Percentiles rank a stretch among this genome's conserved stretches.
These are phyloP conservation scores for Tetraneura akinire DNA, from an alignment of 1,140 invertebrate genomes.

Conservation along the genomic window DNA sequence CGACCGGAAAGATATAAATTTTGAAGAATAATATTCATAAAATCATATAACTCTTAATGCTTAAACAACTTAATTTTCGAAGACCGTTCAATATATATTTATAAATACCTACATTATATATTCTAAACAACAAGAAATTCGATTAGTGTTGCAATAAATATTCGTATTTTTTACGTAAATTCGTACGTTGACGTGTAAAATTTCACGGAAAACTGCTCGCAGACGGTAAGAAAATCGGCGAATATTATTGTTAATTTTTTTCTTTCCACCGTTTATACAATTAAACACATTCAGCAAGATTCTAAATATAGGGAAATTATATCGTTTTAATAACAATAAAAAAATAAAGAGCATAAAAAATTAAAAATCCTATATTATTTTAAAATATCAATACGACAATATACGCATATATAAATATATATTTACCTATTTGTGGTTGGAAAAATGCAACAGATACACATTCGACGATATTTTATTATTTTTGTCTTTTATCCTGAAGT, in stretches of 20 bases:
- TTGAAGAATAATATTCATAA: too few relatives aligned
- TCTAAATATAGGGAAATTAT: background rate
- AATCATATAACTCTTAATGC: too few relatives aligned
- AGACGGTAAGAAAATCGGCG: background rate
- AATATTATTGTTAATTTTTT: too few relatives aligned
- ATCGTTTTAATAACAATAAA: background rate
- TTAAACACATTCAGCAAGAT: conserved; percentile 17
- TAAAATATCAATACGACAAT: background rate
- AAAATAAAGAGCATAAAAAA: background rate
- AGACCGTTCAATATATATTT: background rate
- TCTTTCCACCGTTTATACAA: background rate
- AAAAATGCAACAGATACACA: too few relatives aligned
- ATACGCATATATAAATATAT: too few relatives aligned
- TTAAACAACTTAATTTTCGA: background rate
- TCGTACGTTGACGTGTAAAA: background rate
- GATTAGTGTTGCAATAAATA: conserved; percentile 28
- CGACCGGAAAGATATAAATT: conserved; percentile 4
- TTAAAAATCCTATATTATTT: background rate
- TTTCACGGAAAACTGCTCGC: conserved; percentile 7
- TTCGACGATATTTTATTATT: too few relatives aligned
- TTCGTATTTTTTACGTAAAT: background rate
- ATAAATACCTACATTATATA: too few relatives aligned
- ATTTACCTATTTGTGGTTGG: too few relatives aligned
- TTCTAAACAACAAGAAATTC: background rate
- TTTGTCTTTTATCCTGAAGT: too few relatives aligned